Base-by-base conservation (phyloP, 1,140 invertebrate genomes). In the Dendroctonus valens region DNA sequence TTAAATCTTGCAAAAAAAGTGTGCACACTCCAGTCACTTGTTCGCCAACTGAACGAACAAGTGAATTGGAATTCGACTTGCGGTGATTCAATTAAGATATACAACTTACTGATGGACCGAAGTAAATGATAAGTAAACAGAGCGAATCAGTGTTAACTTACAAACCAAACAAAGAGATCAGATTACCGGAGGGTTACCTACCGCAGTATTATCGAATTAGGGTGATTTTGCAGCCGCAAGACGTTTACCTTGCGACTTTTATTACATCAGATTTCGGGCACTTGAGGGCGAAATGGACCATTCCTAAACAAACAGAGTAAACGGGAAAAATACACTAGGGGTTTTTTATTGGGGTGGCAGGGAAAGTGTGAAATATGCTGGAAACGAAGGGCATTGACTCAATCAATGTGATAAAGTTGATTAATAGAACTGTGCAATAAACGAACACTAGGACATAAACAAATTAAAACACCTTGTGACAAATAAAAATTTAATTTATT, bases 101-200 rank as follows among this genome's bases (percentile, higher is more conserved):
- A 26, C 26, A 26, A 26, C 26, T 26, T 26, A 26, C 26, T 26
- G 26, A 26, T 26, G 26, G 26, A 26, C 26, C 26, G 26, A 66
- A 67, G 51, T 69, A 65, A 70, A 70, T 70, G 69, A 61, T 58
- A 68, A 67, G 59, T 65, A 64, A 70, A 70, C 6, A 51, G 55
- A 49, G 12, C 46, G 60, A 65, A 67, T 67, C 63, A 57, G 65
- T 67, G 65, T 70, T 70, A 70, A 70, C 65, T 70, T 70, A 64
- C 69, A 67, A 52, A 46, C 7, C 65, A 70, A 70, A 70, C 65
- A 70, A 63, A 60, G 65, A 68, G 55, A 69, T 69, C 53, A 59
- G 53, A 54, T 70, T 70, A 65, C 14, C 52, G 38, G 51, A 26
- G 52, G 63, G 58, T 60, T 52, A 57, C 46, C 48, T 59, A 48